Percentiles rank a stretch among this genome's conserved stretches.
Evolutionary conservation across 2,888 invertebrate genomes (phyloP).

Genomic region (Nysson spinosus): DNA sequence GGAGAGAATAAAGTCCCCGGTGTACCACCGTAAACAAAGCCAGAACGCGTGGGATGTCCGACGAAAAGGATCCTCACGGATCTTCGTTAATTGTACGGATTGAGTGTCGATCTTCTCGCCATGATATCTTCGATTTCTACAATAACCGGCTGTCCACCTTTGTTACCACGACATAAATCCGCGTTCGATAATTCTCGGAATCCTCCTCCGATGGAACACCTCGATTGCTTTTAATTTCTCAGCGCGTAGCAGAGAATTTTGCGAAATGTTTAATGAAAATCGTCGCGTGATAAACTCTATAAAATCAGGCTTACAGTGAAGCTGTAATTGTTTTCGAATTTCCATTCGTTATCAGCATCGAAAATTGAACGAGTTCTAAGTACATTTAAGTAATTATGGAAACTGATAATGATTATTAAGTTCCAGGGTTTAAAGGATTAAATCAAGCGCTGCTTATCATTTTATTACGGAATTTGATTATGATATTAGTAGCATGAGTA

Average conservation of each 20-base stretch:
- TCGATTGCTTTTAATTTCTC: not conserved
- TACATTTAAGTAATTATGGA: no score
- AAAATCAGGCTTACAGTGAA: no score
- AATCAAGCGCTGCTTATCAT: no score
- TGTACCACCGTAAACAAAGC: conserved; percentile 68
- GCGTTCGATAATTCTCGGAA: conserved; percentile 24
- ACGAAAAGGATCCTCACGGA: conserved; percentile 59
- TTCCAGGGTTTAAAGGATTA: no score
- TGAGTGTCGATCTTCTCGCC: conserved; percentile 53
- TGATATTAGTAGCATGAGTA: no score
- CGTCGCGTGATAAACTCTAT: not conserved
- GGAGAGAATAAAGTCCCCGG: conserved; percentile 63
- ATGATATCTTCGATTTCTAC: conserved; percentile 60
- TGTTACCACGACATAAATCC: conserved; percentile 37
- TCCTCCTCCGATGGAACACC: not conserved
- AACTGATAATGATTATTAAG: no score
- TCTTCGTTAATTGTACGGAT: conserved; percentile 70
- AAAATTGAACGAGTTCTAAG: no score
- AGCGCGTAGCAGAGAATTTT: not conserved
- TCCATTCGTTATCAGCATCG: no score
- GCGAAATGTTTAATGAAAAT: not conserved
- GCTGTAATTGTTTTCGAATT: no score
- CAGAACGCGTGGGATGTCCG: conserved; percentile 67
- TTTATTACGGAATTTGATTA: no score
- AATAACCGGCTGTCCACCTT: conserved; percentile 42